Percentiles rank a stretch among this genome's conserved stretches.
Evolutionary conservation across 2,888 invertebrate species (phyloP).

Genomic region (Campoletis raptor): DNA sequence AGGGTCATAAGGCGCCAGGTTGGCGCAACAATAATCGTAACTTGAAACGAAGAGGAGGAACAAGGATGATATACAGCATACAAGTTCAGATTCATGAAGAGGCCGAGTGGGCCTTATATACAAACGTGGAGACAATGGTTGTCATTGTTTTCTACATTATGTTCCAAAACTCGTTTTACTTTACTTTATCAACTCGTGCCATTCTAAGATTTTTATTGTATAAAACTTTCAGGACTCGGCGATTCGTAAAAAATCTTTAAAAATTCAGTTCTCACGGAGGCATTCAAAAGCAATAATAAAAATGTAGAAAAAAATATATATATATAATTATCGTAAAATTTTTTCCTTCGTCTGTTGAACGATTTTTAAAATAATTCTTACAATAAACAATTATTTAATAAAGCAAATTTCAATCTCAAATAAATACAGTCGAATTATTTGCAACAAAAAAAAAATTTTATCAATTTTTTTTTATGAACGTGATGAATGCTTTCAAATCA

Average conservation of each 20-base stretch:
- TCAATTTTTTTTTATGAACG: background rate
- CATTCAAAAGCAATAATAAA: background rate
- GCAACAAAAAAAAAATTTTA: background rate
- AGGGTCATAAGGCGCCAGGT: constrained; percentile 42
- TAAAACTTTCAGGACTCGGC: background rate
- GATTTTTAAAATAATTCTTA: background rate
- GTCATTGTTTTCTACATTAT: background rate
- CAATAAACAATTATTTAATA: background rate
- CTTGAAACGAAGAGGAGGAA: constrained; percentile 60
- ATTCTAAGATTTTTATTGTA: background rate
- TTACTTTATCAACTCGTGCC: background rate
- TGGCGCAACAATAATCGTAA: constrained; percentile 63
- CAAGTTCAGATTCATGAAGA: constrained; percentile 46
- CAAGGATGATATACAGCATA: constrained; percentile 61
- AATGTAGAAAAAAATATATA: no score
- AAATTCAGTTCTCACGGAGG: background rate
- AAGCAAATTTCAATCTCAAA: background rate
- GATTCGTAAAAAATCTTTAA: background rate
- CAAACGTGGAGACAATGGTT: constrained; percentile 60
- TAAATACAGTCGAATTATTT: background rate
- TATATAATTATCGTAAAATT: no score
- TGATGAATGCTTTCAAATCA: background rate
- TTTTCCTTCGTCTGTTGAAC: no score
- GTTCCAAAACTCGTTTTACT: background rate
- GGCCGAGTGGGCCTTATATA: constrained; percentile 17